Evolutionary conservation across 2,113 vertebrate genomes (phyloP), one percentile per base, ranked within the genome.

Genomic region (Arenaria interpres): DNA sequence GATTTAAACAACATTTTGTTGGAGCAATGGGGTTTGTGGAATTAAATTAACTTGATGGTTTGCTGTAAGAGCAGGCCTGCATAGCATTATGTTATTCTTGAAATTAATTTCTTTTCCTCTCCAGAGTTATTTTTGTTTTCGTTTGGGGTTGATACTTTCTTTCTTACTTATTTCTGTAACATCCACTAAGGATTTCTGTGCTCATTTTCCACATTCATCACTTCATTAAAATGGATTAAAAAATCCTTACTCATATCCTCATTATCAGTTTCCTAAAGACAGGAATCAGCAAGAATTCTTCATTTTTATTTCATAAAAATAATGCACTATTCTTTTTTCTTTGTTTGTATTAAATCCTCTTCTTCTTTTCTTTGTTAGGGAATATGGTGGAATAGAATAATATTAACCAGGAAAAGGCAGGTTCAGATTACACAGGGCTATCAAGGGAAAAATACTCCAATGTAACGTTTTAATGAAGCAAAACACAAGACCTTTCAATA

Each of bases 1-100:
- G 96, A 97, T 98, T 98, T 98, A 98, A 98, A 97, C 96, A 98
- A 96, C 93, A 90, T 98, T 98, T 97, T 95, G 93, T 94, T 94
- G 93, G 86, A 97, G 96, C 97, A 97, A 82, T 97, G 97, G 95
- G 96, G 94, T 98, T 98, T 97, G 90, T 96, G 96, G 93, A 98
- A 98, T 98, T 98, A 97, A 98, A 98, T 98, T 98, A 98, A 97
- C 89, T 97, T 96, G 96, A 97, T 96, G 71, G 95, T 95, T 98
- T 97, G 85, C 96, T 98, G 85, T 96, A 91, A 98, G 86, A 97
- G 88, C 85, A 98, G 89, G 92, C 53, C 94, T 96, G 67, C 90
- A 91, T 88, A 77, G 95, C 85, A 96, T 98, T 93, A 96, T 89
- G 90, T 94, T 98, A 91, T 96, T 97, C 92, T 91, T 95, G 96